Evolutionary conservation across 2,113 vertebrate genomes (phyloP), one percentile per base, ranked within the genome.

Genomic region (Hyperopisus bebe): DNA sequence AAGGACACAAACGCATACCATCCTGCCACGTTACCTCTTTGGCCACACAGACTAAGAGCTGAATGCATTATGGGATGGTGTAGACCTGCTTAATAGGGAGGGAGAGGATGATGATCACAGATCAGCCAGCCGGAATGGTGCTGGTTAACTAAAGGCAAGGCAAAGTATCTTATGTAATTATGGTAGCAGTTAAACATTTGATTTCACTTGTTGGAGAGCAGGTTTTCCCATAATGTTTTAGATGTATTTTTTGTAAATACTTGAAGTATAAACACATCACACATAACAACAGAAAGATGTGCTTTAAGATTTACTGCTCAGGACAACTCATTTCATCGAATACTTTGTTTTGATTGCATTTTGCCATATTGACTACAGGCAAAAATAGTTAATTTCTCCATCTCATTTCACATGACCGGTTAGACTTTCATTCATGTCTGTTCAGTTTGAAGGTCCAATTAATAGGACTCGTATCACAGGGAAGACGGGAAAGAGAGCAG

Each of bases 401-500:
- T n/a, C 8, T 47, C 82, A 42, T 84, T 42, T 24, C 39, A 47
- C 39, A 17, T 86, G 42, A 50, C 46, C 2, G 6, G 21, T 84
- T 47, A 46, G 19, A 3, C 13, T 84, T 84, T 13, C 19, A 17
- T 66, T 48, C 42, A 13, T 55, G 50, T 19, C 21, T 53, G 50
- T 58, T 83, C 7, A 53, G 51, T 21, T 21, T 55, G 24, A 58
- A 31, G 48, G 51, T 84, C 39, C 15, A 88, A 35, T 27, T 39
- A 6, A 31, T 42, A 35, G 6, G 47, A 89, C 51, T 53, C 35
- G 0, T 7, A 3, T 84, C n/a, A 58, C 50, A 58, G 9, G 39
- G 88, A 89, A 84, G 35, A 55, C 9, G 55, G 88, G 77, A 89
- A 46, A 53, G 31, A 58, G 15, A 55, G 50, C 46, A 83, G 31